phyloP scores from a whole-genome alignment of 1,140 invertebrate species.

The Lasaia peninsularis region DNA sequence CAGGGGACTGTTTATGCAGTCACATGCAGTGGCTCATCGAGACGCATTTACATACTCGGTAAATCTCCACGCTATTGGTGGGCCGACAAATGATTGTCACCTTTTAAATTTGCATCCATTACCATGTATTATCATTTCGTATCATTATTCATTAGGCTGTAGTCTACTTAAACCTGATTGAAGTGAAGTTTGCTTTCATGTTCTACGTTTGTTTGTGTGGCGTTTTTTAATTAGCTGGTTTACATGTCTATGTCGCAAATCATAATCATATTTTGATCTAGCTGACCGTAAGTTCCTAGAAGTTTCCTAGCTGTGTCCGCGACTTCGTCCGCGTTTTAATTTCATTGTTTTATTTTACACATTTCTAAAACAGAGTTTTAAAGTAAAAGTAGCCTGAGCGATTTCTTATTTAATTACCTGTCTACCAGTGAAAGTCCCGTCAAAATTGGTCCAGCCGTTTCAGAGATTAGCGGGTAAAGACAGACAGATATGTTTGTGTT shows the following conservation, averaged over 20 bases:
- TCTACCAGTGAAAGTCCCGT: too few relatives aligned
- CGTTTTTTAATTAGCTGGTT: background rate
- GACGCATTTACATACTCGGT: conserved; percentile 53
- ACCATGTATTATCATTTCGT: conserved; percentile 47
- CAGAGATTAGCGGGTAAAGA: too few relatives aligned
- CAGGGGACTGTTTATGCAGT: conserved; percentile 51
- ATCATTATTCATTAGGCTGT: conserved; percentile 42
- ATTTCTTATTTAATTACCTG: too few relatives aligned
- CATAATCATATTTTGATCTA: too few relatives aligned
- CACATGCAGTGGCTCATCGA: conserved; percentile 57
- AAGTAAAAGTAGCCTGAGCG: too few relatives aligned
- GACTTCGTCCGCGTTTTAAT: too few relatives aligned
- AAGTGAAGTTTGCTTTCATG: conserved; percentile 51
- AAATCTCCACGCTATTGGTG: conserved; percentile 55
- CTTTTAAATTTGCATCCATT: conserved; percentile 73
- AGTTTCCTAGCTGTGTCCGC: too few relatives aligned
- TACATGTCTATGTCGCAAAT: background rate
- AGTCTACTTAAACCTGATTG: conserved; percentile 54
- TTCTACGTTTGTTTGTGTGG: conserved; percentile 34
- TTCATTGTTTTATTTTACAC: too few relatives aligned
- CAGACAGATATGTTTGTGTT: too few relatives aligned
- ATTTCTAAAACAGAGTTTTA: too few relatives aligned
- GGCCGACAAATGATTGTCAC: conserved; percentile 65
- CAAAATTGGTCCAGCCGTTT: too few relatives aligned
- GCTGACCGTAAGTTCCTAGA: too few relatives aligned